A percentile compares a stretch with the other conserved stretches of the same genome.
Conservation (phyloP, 1,140 invertebrate species). For the Vollenhovia emeryi region DNA sequence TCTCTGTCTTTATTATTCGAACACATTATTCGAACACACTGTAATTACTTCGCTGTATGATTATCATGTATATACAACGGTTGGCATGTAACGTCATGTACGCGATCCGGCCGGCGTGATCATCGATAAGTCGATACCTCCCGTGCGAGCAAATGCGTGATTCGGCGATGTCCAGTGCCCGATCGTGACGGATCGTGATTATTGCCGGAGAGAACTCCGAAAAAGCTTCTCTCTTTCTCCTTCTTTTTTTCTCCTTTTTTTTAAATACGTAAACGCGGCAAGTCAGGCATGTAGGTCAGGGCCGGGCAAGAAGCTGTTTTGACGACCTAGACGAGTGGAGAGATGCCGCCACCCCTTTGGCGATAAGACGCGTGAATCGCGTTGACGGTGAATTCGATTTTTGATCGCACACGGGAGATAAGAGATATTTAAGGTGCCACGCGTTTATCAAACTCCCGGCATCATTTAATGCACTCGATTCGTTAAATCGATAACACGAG, state of each 20-base stretch:
- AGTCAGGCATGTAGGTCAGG: slow-evolving; percentile 60
- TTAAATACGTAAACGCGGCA: slow-evolving; percentile 3
- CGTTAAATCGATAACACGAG: no score
- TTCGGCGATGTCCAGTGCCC: slow-evolving; percentile 7
- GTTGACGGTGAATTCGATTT: not conserved
- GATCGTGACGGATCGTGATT: slow-evolving; percentile 39
- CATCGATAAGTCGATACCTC: slow-evolving; percentile 53
- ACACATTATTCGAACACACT: slow-evolving; percentile 20
- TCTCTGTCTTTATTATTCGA: slow-evolving; percentile 31
- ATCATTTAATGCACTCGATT: no score
- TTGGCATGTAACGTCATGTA: slow-evolving; percentile 37
- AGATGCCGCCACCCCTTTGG: slow-evolving; percentile 46
- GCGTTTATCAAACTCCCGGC: no score
- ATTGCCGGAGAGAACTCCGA: slow-evolving; percentile 17
- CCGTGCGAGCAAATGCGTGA: slow-evolving; percentile 29
- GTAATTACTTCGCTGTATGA: slow-evolving; percentile 35
- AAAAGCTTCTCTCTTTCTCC: not conserved
- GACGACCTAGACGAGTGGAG: slow-evolving; percentile 44
- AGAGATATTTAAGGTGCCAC: not conserved
- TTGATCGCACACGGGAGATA: slow-evolving; percentile 11
- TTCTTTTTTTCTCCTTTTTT: not conserved
- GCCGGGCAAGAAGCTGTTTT: slow-evolving; percentile 56
- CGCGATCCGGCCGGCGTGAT: slow-evolving; percentile 18
- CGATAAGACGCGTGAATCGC: not conserved
- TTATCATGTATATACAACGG: slow-evolving; percentile 41